phyloP scores from a whole-genome alignment of 2,797 vertebrate species.

The Numenius phaeopus region DNA sequence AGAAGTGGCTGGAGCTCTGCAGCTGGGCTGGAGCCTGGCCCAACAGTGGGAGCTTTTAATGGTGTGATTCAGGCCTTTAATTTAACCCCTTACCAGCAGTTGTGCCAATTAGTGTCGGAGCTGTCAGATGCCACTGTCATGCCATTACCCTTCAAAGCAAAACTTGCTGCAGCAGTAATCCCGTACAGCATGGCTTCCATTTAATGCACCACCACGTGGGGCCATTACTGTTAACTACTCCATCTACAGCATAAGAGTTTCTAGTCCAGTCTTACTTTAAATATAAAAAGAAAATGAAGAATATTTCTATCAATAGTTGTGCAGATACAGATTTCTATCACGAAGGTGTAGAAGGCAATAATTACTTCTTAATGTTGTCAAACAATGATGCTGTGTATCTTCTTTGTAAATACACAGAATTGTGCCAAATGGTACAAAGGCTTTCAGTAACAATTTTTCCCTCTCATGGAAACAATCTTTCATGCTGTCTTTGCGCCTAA shows the following conservation, averaged over 20 bases:
- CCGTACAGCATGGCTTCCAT: background rate
- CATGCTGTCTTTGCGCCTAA: background rate
- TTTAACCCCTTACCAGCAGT: slow-evolving; percentile 35
- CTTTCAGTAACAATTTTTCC: background rate
- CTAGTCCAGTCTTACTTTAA: background rate
- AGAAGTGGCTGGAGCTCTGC: background rate
- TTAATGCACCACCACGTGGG: background rate
- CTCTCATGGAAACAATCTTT: background rate
- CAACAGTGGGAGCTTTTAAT: background rate
- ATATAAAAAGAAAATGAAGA: background rate
- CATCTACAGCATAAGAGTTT: background rate
- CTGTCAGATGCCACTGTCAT: background rate
- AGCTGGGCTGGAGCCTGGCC: slow-evolving; percentile 19
- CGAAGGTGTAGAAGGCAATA: background rate
- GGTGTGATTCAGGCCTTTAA: background rate
- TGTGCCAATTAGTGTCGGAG: background rate
- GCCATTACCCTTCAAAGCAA: background rate
- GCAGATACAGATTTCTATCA: background rate
- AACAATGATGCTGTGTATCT: background rate
- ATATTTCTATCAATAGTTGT: background rate
- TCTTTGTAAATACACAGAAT: background rate
- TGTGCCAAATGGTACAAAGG: background rate
- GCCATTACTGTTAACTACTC: background rate
- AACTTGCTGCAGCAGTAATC: background rate
- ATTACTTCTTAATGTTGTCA: background rate